Base-by-base conservation (phyloP, 1,140 invertebrate genomes). In the Octopus sinensis region DNA sequence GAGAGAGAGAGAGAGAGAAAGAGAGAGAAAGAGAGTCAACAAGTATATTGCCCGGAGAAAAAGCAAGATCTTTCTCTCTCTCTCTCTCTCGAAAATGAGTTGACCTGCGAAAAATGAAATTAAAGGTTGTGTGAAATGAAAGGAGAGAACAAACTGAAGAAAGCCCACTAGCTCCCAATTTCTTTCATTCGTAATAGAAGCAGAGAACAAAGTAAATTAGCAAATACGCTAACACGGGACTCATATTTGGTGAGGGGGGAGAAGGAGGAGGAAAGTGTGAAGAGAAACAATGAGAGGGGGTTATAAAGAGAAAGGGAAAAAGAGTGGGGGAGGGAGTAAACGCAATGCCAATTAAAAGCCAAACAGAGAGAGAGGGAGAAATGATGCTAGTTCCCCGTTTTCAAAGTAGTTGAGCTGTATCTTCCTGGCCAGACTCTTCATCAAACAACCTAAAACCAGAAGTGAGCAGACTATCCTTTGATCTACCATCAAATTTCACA, bases 401-500 rank as follows among this genome's bases (percentile, higher is more conserved):
- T 77, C 52, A 77, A 77, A 77, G 76, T 23, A 76, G 23, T 9
- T 30, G 75, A 30, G 75, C 76, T 51, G n/a, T 77, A 77, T 77
- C 76, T 77, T 77, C 52, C 76, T 43, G 76, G 43, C 52, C 76
- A 77, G 76, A 77, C 7, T 7, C 17, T 53, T 76, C 17, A n/a
- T 43, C 52, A n/a, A 77, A 77, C 23, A n/a, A 77, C 6, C n/a
- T 51, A 6, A 77, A 51, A 77, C 76, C 76, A 77, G 76, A 77
- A 77, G 76, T 77, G 76, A 17, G 52, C 30, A 53, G 52, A 51
- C 76, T 17, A 51, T 1, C 13, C 76, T 77, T 77, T 77, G 76
- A 77, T 77, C 76, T 77, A 53, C 76, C 30, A 77, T 77, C 76
- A 77, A 77, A 77, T 77, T 77, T 77, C 76, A 77, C 30, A 77